These are phyloP conservation scores for Poecilia wingei DNA, from an alignment of 2,797 vertebrate species.

Conservation along the genomic window DNA sequence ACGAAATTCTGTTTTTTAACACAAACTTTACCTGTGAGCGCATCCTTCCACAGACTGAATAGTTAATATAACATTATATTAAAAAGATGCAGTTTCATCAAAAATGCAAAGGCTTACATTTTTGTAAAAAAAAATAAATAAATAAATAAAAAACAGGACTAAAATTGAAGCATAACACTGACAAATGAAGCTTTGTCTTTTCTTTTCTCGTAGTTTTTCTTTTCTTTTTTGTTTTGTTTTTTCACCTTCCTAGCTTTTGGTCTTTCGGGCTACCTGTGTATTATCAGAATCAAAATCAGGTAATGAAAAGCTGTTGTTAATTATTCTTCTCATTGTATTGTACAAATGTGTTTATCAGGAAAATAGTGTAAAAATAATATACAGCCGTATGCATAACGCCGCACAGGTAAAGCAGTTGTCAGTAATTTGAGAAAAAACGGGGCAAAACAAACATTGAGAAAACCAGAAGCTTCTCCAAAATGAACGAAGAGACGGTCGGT, in stretches of 20 bases:
- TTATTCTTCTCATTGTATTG: background rate
- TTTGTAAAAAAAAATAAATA: no score
- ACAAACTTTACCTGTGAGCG: background rate
- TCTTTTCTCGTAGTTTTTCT: rapidly evolving
- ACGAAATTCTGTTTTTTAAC: background rate
- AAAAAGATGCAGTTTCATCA: background rate
- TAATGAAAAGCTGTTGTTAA: background rate
- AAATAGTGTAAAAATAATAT: background rate
- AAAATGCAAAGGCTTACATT: background rate
- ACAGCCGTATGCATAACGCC: background rate
- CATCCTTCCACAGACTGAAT: background rate
- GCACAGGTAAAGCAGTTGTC: background rate
- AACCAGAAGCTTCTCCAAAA: background rate
- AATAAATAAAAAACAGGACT: background rate
- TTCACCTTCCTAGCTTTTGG: background rate
- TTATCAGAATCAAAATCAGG: background rate
- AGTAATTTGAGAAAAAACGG: background rate
- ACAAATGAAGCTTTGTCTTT: background rate
- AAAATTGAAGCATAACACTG: background rate
- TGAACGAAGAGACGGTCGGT: background rate
- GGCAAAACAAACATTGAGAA: background rate
- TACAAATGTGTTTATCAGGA: background rate
- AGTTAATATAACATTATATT: no score
- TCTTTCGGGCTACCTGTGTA: background rate
- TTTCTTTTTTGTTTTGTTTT: background rate